Evolutionary conservation across 53 echinoderm and acorn worm genomes (phyloP), one percentile per base, ranked within the genome.

Genomic region (Luidia sarsii): DNA sequence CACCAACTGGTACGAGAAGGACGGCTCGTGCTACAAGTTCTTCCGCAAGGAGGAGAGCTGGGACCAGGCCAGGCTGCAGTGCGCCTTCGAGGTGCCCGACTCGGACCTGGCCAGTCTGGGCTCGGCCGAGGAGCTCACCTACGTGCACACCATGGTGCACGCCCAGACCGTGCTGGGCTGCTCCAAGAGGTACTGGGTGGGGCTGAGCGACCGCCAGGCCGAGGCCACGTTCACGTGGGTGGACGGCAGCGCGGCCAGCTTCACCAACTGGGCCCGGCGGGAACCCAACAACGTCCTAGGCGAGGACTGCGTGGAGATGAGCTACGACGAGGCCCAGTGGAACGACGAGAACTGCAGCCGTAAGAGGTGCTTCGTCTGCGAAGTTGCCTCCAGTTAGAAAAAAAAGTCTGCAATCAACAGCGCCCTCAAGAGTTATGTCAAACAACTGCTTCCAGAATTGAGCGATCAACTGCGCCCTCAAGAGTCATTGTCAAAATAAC

Each of bases 251-350:
- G 50, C 48, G 27, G 70, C 68, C 15, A 37, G n/a, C 48, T 70
- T 46, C 51, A 70, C 70, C 0, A 70, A 51, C 70, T 70, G 70
- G 70, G 70, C 25, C 15, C 20, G 25, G 9, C 18, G 27, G 16
- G 49, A 70, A 46, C 70, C 70, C 25, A 51, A 70, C 14, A 70
- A 70, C 38, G 28, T 28, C 1, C 29, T 48, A n/a, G 25, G 50
- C 3, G 48, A 49, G n/a, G 49, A 70, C 28, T 48, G 70, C 28
- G 33, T 33, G n/a, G 70, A 70, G 70, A 70, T 70, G 70, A 20
- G 18, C 2, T 70, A 70, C 48, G 35, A 34, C 2, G 33, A 34
- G 10, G 64, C 18, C 3, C 15, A 64, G 19, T 64, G 64, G 64
- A 64, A 61, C 61, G 61, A 61, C 14, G 61, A 61, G 15, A 30